Evolutionary conservation across 2,113 vertebrate genomes (phyloP), one percentile per base, ranked within the genome.

Genomic region (Dasypus novemcinctus): DNA sequence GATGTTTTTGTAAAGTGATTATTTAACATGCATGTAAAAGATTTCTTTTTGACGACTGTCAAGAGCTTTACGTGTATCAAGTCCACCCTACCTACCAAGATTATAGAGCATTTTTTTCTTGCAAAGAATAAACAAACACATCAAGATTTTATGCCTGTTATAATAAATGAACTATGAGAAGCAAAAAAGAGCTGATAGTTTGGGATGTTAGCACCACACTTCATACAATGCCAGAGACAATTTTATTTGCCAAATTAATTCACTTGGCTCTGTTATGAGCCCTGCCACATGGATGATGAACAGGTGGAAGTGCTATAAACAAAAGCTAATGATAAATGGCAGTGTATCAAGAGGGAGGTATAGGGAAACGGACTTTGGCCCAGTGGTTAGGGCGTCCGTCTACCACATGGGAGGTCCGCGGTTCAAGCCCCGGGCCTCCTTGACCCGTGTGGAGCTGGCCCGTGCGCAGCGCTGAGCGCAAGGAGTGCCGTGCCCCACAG

Each of bases 291-390:
- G 71, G 54, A 71, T 46, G 38, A 91, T 85, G 90, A 92, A 88
- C 81, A 96, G 54, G 90, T 88, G 17, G 49, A 84, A 46, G 81
- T 69, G 49, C 41, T 63, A 86, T 82, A 87, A 95, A 81, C 89
- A 95, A 72, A 92, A 63, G 61, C 82, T 95, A 94, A 95, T 93
- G 82, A 95, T 82, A 90, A 85, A 74, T 94, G 94, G 78, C 84
- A 97, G 43, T 25, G 36, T 61, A 80, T 93, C 49, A 79, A 87
- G 68, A 61, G 43, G 64, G 68, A 94, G 68, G 49, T 38, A 20
- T 9, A 63, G 82, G 59, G 86, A 72, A n/a, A n/a, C n/a, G n/a
- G n/a, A n/a, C n/a, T n/a, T n/a, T n/a, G n/a, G n/a, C n/a, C n/a
- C n/a, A n/a, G n/a, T n/a, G n/a, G n/a, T n/a, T n/a, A n/a, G n/a